phyloP scores from a whole-genome alignment of 2,113 vertebrate species.

The Galbula dea region DNA sequence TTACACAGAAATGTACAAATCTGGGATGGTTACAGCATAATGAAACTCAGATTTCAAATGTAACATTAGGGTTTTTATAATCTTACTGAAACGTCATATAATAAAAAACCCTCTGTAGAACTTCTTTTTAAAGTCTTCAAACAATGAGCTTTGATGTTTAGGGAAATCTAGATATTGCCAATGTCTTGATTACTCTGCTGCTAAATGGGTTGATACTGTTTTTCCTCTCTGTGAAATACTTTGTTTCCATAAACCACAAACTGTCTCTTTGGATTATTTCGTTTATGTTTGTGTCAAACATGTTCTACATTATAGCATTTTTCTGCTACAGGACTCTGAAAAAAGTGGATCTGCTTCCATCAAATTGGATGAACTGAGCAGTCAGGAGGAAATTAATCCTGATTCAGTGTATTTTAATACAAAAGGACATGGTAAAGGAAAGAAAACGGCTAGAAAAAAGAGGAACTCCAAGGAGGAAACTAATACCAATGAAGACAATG shows the following conservation, averaged over 20 bases:
- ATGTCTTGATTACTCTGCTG: background rate
- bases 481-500: background rate
- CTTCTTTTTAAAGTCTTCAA: background rate
- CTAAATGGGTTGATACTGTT: background rate
- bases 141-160: background rate
- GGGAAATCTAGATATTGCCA: background rate
- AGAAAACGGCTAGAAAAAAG: conserved; percentile 40
- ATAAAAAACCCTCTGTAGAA: background rate
- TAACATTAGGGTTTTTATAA: background rate
- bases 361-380: background rate
- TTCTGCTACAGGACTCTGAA: conserved; percentile 47
- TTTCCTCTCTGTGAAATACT: background rate
- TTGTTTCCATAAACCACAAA: background rate
- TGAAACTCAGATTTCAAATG: background rate
- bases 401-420: conserved; percentile 45
- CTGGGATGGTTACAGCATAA: background rate
- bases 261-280: background rate
- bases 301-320: background rate
- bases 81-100: background rate
- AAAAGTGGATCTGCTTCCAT: background rate
- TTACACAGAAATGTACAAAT: background rate
- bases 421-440: conserved; percentile 65
- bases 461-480: background rate
- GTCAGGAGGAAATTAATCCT: background rate
- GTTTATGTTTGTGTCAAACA: background rate